A percentile compares a stretch with the other conserved stretches of the same genome.
Evolutionary conservation across 2,797 vertebrate species (phyloP).

Genomic region (Apogon hyalosoma): DNA sequence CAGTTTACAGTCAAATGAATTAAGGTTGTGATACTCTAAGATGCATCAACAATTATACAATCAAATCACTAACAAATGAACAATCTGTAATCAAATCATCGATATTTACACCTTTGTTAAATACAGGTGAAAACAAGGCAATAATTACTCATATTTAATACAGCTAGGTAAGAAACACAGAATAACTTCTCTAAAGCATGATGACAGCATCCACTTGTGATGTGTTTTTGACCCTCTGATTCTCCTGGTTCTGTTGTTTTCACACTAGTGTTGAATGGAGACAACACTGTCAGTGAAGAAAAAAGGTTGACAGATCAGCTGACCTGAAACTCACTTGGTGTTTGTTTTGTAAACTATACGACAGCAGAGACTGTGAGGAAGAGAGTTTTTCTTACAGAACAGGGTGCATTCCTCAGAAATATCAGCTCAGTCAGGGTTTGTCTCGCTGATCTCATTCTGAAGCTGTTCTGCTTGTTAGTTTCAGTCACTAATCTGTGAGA

Average conservation of each 20-base stretch:
- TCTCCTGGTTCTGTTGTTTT: slow-evolving; percentile 13
- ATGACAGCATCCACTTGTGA: neutral
- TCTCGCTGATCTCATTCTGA: slow-evolving; percentile 20
- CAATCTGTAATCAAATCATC: too few relatives aligned
- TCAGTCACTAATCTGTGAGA: slow-evolving; percentile 15
- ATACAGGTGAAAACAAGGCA: too few relatives aligned
- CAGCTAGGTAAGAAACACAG: neutral
- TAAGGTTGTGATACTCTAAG: too few relatives aligned
- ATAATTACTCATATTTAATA: too few relatives aligned
- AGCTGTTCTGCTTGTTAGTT: slow-evolving; percentile 32
- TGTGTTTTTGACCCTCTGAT: neutral
- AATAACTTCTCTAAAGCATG: neutral
- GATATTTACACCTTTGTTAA: too few relatives aligned
- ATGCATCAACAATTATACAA: too few relatives aligned
- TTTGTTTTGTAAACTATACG: slow-evolving; percentile 34
- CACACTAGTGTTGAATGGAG: slow-evolving; percentile 10
- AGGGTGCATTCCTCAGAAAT: slow-evolving; percentile 31
- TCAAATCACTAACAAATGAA: too few relatives aligned
- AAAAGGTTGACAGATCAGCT: slow-evolving; percentile 41
- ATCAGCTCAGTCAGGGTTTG: slow-evolving; percentile 36
- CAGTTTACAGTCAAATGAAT: too few relatives aligned
- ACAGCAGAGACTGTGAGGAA: slow-evolving; percentile 29
- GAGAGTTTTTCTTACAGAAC: slow-evolving; percentile 23
- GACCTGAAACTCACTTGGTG: slow-evolving; percentile 33
- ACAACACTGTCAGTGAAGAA: slow-evolving; percentile 15